These are phyloP conservation scores for Actinostola sp. DNA, from an alignment of 92 coral and sea anemone species.

Conservation along the genomic window DNA sequence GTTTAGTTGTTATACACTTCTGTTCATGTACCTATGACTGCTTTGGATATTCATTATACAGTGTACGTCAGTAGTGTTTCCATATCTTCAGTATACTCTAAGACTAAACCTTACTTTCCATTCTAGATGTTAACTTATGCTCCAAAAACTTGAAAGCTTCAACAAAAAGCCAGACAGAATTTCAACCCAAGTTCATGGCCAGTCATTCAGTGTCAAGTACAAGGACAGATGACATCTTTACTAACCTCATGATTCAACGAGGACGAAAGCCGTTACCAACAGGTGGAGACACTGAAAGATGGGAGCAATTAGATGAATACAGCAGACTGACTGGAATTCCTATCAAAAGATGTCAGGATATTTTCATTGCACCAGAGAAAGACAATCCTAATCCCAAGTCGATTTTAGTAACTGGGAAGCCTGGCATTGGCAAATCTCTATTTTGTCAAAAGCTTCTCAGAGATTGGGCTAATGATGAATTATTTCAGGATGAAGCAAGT, in stretches of 20 bases:
- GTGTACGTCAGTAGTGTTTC: too few species aligned
- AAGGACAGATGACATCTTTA: slow-evolving; percentile 50
- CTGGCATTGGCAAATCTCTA: slow-evolving; percentile 59
- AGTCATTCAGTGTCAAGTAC: slow-evolving; percentile 4
- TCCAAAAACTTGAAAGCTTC: slow-evolving; percentile 20
- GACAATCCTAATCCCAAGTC: slow-evolving; percentile 32
- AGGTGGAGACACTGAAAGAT: background rate
- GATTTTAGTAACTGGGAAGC: slow-evolving; percentile 56
- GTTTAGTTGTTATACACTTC: too few species aligned
- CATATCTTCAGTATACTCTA: too few species aligned
- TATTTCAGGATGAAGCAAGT: slow-evolving; percentile 1
- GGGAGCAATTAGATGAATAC: background rate
- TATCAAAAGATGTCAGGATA: slow-evolving; percentile 15
- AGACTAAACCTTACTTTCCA: too few species aligned
- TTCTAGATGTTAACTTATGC: too few species aligned
- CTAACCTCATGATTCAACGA: slow-evolving; percentile 40
- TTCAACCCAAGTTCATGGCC: slow-evolving; percentile 31
- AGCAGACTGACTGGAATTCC: background rate
- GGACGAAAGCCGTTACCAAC: slow-evolving; percentile 10
- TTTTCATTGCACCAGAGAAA: background rate
- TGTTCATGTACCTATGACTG: too few species aligned
- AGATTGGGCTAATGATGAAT: slow-evolving; percentile 10
- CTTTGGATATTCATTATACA: too few species aligned
- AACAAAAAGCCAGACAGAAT: slow-evolving; percentile 31
- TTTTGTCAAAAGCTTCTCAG: slow-evolving; percentile 14